Evolutionary conservation across 2,888 invertebrate genomes (phyloP).

Genomic region (Leptinotarsa tumamoca): DNA sequence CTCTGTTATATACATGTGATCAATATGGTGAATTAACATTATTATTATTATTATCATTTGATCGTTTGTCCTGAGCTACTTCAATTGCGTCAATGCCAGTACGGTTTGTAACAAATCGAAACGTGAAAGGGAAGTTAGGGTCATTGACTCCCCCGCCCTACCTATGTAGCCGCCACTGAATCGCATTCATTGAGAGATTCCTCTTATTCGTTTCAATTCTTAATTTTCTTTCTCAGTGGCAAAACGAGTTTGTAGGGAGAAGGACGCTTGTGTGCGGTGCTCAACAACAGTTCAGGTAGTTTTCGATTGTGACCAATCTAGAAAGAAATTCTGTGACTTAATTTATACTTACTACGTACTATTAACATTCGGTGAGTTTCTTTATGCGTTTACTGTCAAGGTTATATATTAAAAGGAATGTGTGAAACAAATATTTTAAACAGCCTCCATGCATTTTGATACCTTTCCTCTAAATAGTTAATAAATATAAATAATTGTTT

Average conservation of each 20-base stretch:
- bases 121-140: not conserved
- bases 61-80: too few species aligned
- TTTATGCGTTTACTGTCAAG: not conserved
- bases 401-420: not conserved
- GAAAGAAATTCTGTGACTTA: conserved; percentile 16
- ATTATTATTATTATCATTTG: too few species aligned
- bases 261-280: conserved; percentile 34
- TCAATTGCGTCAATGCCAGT: not conserved
- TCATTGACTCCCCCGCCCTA: conserved; percentile 11
- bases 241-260: conserved; percentile 57
- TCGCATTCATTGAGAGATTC: conserved; percentile 35
- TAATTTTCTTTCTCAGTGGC: conserved; percentile 44
- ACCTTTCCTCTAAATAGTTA: not conserved
- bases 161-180: conserved; percentile 16
- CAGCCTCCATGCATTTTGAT: not conserved
- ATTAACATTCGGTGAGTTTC: not conserved
- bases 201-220: conserved; percentile 26
- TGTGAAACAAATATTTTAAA: not conserved
- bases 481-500: not conserved
- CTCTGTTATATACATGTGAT: too few species aligned
- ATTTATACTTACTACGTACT: not conserved
- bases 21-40: too few species aligned
- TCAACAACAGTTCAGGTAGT: conserved; percentile 32
- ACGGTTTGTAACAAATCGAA: not conserved
- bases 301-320: conserved; percentile 29